Percentiles rank a stretch among this genome's conserved stretches.
These are phyloP conservation scores for Eilema caniola DNA, from an alignment of 2,888 invertebrate genomes.

Conservation along the genomic window DNA sequence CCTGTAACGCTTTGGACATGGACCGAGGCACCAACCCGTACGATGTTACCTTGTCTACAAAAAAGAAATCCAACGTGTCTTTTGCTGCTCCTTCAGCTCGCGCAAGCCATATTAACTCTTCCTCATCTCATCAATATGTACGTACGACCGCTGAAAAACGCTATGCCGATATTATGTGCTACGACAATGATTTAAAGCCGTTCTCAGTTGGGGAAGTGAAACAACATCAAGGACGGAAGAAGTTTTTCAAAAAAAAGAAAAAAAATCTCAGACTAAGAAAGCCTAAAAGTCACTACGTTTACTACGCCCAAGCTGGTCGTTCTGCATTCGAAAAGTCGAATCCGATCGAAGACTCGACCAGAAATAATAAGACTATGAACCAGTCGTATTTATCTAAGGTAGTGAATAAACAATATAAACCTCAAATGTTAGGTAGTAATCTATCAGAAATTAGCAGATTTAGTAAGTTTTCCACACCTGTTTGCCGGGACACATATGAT, in stretches of 20 bases:
- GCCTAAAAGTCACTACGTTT: slow-evolving; percentile 56
- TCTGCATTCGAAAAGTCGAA: slow-evolving; percentile 50
- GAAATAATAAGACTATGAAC: slow-evolving; percentile 25
- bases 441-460: slow-evolving; percentile 64
- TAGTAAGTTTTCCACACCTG: slow-evolving; percentile 70
- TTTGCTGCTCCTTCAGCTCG: slow-evolving; percentile 20
- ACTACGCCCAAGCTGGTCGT: slow-evolving; percentile 61
- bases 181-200: slow-evolving; percentile 11
- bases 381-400: slow-evolving; percentile 60
- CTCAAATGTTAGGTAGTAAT: slow-evolving; percentile 52
- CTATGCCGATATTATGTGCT: slow-evolving; percentile 5
- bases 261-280: slow-evolving; percentile 48
- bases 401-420: slow-evolving; percentile 67
- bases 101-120: not conserved
- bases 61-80: slow-evolving; percentile 39
- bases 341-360: slow-evolving; percentile 10
- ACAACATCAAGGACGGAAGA: slow-evolving; percentile 30
- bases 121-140: not conserved
- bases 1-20: slow-evolving; percentile 29
- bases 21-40: slow-evolving; percentile 15
- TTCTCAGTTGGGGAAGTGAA: slow-evolving; percentile 21
- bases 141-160: not conserved
- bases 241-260: slow-evolving; percentile 54
- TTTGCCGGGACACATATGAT: slow-evolving; percentile 63
- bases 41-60: not conserved